phyloP scores from a whole-genome alignment of 2,797 vertebrate species.

The Loriculus beryllinus region DNA sequence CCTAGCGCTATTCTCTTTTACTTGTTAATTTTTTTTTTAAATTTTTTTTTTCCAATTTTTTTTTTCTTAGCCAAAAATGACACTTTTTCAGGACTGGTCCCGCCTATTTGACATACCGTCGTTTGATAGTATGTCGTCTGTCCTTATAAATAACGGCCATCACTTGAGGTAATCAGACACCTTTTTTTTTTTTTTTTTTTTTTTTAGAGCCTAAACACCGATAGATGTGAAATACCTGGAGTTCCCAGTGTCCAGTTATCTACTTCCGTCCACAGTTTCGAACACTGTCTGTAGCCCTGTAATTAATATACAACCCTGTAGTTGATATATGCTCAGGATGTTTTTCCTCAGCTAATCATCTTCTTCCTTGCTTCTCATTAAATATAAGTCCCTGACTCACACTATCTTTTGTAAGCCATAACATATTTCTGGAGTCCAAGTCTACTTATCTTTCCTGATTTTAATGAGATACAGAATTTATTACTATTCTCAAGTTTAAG shows the following conservation, averaged over 20 bases:
- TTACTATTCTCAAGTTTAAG: neutral
- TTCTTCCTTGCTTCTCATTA: neutral
- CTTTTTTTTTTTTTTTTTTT: no score
- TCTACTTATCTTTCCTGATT: neutral
- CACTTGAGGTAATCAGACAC: neutral
- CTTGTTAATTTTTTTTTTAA: neutral
- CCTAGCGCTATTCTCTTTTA: constrained; percentile 19
- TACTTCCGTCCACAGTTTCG: neutral
- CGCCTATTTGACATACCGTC: neutral
- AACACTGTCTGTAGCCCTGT: neutral
- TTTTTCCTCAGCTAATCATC: neutral
- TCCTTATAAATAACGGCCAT: neutral
- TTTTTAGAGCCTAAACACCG: neutral
- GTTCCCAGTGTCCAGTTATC: neutral
- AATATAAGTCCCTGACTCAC: neutral
- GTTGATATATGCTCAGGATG: neutral
- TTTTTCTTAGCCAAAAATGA: neutral
- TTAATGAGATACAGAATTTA: neutral
- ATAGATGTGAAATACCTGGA: neutral
- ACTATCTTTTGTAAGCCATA: neutral
- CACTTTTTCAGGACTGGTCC: neutral
- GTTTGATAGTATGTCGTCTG: neutral
- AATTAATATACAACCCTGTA: neutral
- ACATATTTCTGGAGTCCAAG: neutral
- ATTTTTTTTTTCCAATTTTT: no score